Conservation (phyloP, 2,797 vertebrate species). For the Delichon dasypus region DNA sequence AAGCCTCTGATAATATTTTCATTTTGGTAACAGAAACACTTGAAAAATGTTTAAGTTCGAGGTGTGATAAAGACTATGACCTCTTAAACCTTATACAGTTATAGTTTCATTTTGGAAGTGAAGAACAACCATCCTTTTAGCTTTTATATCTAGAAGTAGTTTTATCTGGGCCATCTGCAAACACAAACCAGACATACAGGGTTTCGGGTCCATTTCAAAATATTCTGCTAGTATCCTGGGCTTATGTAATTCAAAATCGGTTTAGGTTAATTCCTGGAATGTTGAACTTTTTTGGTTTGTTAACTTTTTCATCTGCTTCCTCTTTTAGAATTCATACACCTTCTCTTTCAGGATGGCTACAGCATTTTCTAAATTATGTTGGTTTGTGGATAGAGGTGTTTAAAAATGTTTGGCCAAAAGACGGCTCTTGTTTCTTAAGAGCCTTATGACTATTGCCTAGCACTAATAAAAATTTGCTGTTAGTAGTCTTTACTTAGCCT, state of each 20-base stretch:
- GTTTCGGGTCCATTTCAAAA: slow-evolving; percentile 25
- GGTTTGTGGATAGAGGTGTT: slow-evolving; percentile 13
- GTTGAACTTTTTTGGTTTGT: not conserved
- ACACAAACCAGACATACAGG: slow-evolving; percentile 42
- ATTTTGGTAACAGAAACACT: slow-evolving; percentile 41
- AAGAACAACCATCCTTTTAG: slow-evolving; percentile 22
- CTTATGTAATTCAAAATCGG: slow-evolving; percentile 38
- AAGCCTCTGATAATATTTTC: slow-evolving; percentile 42
- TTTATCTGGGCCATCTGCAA: not conserved
- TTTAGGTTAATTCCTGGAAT: not conserved
- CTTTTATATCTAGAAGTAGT: not conserved
- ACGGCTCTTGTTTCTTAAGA: slow-evolving; percentile 13
- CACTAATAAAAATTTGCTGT: not conserved
- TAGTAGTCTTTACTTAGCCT: slow-evolving; percentile 23
- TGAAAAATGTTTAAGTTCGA: slow-evolving; percentile 44
- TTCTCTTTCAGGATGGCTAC: not conserved
- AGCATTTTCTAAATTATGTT: not conserved
- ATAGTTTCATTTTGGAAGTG: not conserved
- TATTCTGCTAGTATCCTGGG: slow-evolving; percentile 23
- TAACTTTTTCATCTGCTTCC: not conserved
- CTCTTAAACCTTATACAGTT: not conserved
- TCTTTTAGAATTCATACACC: not conserved
- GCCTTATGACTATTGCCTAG: slow-evolving; percentile 32
- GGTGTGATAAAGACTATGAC: not conserved
- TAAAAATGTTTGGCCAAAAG: slow-evolving; percentile 36